Conservation (phyloP, 2,113 vertebrate genomes). For the Menura novaehollandiae region DNA sequence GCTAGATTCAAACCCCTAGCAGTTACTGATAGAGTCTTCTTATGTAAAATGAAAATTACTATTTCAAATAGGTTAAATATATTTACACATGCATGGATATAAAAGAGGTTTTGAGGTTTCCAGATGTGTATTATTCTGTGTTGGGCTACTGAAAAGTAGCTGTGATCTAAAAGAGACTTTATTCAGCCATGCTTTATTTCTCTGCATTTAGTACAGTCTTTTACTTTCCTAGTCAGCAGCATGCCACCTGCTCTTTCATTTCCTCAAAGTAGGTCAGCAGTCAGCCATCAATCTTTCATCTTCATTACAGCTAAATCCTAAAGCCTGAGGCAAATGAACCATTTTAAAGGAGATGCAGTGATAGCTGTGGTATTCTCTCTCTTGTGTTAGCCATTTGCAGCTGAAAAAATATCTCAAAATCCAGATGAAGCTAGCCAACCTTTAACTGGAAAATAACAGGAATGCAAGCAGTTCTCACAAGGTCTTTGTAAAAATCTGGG, state of each 20-base stretch:
- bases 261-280: conserved; percentile 72
- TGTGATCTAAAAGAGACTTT: conserved; percentile 27
- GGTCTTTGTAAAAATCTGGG: background rate
- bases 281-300: conserved; percentile 72
- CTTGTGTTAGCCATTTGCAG: conserved; percentile 33
- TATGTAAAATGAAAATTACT: background rate
- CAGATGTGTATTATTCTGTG: background rate
- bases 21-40: background rate
- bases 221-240: conserved; percentile 56
- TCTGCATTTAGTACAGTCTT: conserved; percentile 11
- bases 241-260: conserved; percentile 70
- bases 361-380: conserved; percentile 25
- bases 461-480: background rate
- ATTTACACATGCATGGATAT: background rate
- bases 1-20: background rate
- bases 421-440: background rate
- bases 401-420: background rate
- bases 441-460: conserved; percentile 3
- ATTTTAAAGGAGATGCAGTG: conserved; percentile 55
- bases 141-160: background rate
- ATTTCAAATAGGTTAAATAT: background rate
- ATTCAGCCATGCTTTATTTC: conserved; percentile 27
- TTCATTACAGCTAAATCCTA: conserved; percentile 67
- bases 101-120: conserved; percentile 1
- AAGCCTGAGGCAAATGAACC: conserved; percentile 65